Base-by-base conservation (phyloP, 2,797 vertebrate species). In the Xiphophorus birchmanni region DNA sequence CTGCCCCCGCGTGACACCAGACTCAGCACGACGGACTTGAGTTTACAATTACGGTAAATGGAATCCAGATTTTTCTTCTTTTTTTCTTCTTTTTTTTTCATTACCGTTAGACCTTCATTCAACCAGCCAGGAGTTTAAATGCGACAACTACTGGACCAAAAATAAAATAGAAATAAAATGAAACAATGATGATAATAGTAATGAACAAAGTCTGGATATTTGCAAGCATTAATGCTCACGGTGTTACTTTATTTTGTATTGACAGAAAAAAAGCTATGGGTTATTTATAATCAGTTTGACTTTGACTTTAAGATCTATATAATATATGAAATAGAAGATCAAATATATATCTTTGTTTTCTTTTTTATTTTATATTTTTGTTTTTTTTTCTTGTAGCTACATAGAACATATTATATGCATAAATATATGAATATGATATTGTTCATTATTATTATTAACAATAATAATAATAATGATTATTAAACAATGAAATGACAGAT, bases 81-180 rank as follows among this genome's bases (percentile, higher is more conserved):
- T 21, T n/a, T 0, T 58, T 29, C 3, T 56, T 56, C 21, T 23
- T 26, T 23, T 26, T 54, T 54, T 54, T 54, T 54, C 8, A 26
- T 15, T 26, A 42, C 10, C 29, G 15, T 77, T 18, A 82, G 83
- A 76, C 80, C 82, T 84, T 72, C 47, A 80, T 88, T 90, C 83
- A 87, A 76, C 87, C 87, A 83, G 84, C 92, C 86, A 89, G 87
- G 91, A 86, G 86, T 91, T 82, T 82, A 86, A 88, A 79, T 84
- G 75, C 42, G 69, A 91, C 45, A 95, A 86, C 93, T 90, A 95
- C 95, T 95, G 94, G 82, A 75, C 84, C 91, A 76, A 54, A 35
- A 32, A 29, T 37, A 29, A n/a, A 45, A 44, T 6, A 29, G 0
- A 21, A 21, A n/a, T n/a, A 4, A 72, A 29, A 45, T 44, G 12